Evolutionary conservation across 2,113 vertebrate genomes (phyloP), one percentile per base, ranked within the genome.

Genomic region (Clarias macrocephalus): DNA sequence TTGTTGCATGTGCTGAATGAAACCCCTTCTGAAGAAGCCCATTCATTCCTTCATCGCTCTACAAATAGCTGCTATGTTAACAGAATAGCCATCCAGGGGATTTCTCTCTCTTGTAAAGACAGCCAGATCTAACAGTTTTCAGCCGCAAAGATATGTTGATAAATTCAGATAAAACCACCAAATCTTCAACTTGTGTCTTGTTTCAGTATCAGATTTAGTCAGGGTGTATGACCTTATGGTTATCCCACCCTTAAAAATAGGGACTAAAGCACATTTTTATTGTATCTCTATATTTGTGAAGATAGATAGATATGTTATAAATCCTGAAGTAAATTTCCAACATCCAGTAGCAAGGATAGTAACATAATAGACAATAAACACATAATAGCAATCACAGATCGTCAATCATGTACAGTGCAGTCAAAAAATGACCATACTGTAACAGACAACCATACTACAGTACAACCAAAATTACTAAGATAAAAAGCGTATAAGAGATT

Each of bases 81-180:
- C 82, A 81, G 62, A 89, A 82, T 66, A 87, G 48, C 76, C 60
- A 84, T 52, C 66, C 82, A 75, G 75, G 88, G 57, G 68, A 82
- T 68, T 76, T n/a, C 9, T 80, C 33, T 75, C 66, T 30, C 42
- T n/a, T 75, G 80, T 52, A 82, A 80, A n/a, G 75, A 70, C 42
- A 84, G 23, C 1, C 80, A 86, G 33, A 52, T 48, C 79, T 62
- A 72, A 28, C 12, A 77, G n/a, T 7, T 48, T 73, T 81, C 56
- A 63, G 19, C 30, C 52, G 60, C 25, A n/a, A 9, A 15, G 54
- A 87, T 70, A 54, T 19, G 33, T 52, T 56, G 65, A 76, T 63
- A 86, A 84, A 80, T 52, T 25, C 12, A 70, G 5, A 52, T 19
- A 66, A 59, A n/a, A 52, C 25, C 62, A 83, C 23, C 56, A 19